Conservation (phyloP, 2,888 invertebrate species). For the Sipunculus nudus region DNA sequence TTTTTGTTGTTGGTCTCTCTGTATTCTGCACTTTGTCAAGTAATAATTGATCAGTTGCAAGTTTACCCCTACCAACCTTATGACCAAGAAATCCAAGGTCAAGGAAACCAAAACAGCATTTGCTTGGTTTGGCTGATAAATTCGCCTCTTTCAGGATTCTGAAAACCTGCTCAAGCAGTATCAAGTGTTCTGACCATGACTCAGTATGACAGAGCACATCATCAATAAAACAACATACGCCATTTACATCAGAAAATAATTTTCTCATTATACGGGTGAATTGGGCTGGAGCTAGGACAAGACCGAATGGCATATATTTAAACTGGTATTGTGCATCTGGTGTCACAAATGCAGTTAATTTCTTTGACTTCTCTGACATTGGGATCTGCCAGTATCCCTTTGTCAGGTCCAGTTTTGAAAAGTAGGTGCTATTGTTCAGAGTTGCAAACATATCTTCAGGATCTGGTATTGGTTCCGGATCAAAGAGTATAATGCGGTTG, state of each 20-base stretch:
- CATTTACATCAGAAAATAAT: conserved; percentile 5
- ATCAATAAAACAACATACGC: conserved; percentile 12
- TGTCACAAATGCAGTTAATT: conserved; percentile 1
- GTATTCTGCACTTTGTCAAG: conserved; percentile 4
- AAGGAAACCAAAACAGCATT: conserved; percentile 12
- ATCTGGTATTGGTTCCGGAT: not conserved
- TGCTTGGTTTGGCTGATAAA: conserved; percentile 5
- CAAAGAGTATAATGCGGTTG: not conserved
- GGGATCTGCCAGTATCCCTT: conserved; percentile 4
- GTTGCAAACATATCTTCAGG: not conserved
- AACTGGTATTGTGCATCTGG: conserved; percentile 7
- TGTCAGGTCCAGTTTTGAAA: not conserved
- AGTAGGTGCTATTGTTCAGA: not conserved
- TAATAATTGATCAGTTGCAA: not conserved
- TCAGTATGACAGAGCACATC: conserved; percentile 6
- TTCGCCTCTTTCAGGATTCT: too few species aligned
- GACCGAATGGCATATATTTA: conserved; percentile 9
- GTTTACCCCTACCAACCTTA: not conserved
- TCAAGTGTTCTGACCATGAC: conserved; percentile 12
- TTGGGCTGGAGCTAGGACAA: conserved; percentile 9
- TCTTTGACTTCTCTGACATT: not conserved
- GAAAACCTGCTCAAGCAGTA: not conserved
- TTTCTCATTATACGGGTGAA: conserved; percentile 15
- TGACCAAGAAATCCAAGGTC: conserved; percentile 14
- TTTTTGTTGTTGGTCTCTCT: conserved; percentile 9